These are phyloP conservation scores for Danio kyathit DNA, from an alignment of 2,797 vertebrate genomes.

Conservation along the genomic window DNA sequence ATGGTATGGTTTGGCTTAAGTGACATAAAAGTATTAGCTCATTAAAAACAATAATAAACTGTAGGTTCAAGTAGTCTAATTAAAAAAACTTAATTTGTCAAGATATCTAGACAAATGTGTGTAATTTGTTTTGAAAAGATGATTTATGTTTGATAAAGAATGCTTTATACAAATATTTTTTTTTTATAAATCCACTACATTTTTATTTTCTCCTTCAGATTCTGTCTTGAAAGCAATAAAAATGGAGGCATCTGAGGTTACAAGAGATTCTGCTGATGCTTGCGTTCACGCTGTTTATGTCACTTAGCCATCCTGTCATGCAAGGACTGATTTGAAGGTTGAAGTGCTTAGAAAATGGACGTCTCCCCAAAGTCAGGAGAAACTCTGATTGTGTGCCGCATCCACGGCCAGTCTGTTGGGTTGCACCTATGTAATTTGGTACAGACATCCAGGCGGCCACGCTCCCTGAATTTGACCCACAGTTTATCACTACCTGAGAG, in stretches of 20 bases:
- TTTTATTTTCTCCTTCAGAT: constrained; percentile 9
- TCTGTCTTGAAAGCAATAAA: not conserved
- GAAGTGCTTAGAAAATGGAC: constrained; percentile 81
- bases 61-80: not conserved
- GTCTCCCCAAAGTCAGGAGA: constrained; percentile 88
- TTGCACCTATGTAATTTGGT: constrained; percentile 78
- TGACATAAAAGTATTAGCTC: not conserved
- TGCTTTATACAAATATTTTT: too few relatives aligned
- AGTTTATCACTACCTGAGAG: constrained; percentile 84
- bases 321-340: constrained; percentile 8
- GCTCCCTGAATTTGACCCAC: constrained; percentile 80
- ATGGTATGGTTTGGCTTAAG: not conserved
- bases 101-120: not conserved
- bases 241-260: constrained; percentile 19
- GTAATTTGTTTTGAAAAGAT: not conserved
- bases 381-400: constrained; percentile 91
- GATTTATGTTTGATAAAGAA: not conserved
- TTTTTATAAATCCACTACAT: constrained; percentile 13
- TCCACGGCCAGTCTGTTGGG: constrained; percentile 87
- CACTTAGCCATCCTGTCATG: constrained; percentile 25
- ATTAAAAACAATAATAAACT: not conserved
- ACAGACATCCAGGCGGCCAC: constrained; percentile 82
- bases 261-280: constrained; percentile 38
- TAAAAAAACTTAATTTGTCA: not conserved
- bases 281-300: constrained; percentile 51